phyloP scores from a whole-genome alignment of 2,113 vertebrate species.

The Poecile atricapillus region DNA sequence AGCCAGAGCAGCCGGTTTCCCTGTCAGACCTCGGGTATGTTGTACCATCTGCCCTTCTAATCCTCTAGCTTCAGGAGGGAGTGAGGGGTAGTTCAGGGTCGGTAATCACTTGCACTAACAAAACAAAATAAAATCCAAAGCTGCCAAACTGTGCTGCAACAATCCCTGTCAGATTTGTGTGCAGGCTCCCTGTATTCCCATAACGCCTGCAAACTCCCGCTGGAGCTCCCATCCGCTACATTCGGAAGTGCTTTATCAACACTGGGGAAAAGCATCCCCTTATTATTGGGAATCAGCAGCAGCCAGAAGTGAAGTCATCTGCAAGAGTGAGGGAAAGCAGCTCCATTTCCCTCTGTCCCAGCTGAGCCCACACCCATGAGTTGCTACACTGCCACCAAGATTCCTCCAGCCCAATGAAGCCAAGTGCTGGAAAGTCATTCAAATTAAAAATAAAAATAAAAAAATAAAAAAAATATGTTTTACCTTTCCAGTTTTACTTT shows the following conservation, averaged over 20 bases:
- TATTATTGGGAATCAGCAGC: background rate
- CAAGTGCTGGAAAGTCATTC: background rate
- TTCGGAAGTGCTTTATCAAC: background rate
- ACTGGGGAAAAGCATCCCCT: background rate
- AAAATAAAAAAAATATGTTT: background rate
- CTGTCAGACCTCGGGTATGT: background rate
- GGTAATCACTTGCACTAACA: background rate
- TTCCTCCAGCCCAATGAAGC: background rate
- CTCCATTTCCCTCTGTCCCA: background rate
- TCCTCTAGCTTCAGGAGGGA: background rate
- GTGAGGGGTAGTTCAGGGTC: background rate
- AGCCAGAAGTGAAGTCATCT: background rate
- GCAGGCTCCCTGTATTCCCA: background rate
- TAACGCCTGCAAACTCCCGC: background rate
- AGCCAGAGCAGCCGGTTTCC: background rate
- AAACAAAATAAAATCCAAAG: background rate
- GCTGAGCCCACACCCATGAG: background rate
- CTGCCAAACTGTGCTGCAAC: background rate
- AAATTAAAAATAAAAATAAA: background rate
- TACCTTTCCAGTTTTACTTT: background rate
- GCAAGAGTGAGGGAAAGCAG: background rate
- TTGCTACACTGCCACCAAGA: background rate
- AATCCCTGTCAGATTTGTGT: background rate
- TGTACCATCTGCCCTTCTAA: slow-evolving; percentile 31
- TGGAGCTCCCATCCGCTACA: fast-evolving